Evolutionary conservation across 2,113 vertebrate genomes (phyloP).

Genomic region (Nibea albiflora): DNA sequence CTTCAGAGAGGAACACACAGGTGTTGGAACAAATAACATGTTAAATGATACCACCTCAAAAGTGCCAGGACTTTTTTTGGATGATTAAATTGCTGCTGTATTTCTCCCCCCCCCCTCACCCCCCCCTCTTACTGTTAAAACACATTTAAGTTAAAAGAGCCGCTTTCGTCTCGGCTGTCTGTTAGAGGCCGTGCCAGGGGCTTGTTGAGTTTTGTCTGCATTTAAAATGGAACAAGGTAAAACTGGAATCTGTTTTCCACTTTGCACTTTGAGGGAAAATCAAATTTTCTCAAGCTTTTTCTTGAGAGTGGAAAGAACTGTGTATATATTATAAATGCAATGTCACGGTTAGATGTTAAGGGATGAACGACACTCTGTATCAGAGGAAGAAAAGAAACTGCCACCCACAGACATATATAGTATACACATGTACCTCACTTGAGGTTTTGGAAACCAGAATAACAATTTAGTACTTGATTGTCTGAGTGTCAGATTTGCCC

Average conservation of each 20-base stretch:
- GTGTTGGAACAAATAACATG: conserved; percentile 77
- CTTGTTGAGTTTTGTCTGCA: conserved; percentile 68
- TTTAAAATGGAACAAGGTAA: conserved; percentile 40
- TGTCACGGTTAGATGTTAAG: conserved; percentile 21
- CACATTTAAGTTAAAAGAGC: conserved; percentile 71
- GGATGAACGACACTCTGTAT: conserved; percentile 33
- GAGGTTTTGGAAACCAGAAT: conserved; percentile 74
- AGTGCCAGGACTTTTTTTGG: conserved; percentile 65
- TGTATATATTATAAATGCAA: conserved; percentile 18
- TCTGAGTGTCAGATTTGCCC: conserved; percentile 78
- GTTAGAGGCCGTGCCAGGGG: conserved; percentile 67
- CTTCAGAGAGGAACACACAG: conserved; percentile 77
- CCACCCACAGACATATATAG: conserved; percentile 73
- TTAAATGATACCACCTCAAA: conserved; percentile 76
- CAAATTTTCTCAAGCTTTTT: conserved; percentile 31
- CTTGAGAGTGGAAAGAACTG: conserved; percentile 22
- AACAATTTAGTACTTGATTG: conserved; percentile 78
- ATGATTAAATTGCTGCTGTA: conserved; percentile 68
- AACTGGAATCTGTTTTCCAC: conserved; percentile 50
- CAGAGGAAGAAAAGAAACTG: conserved; percentile 27
- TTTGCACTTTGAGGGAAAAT: conserved; percentile 48
- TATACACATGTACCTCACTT: conserved; percentile 65
- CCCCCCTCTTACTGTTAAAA: conserved; percentile 50
- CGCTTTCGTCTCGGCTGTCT: conserved; percentile 54
- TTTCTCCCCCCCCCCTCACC: conserved; percentile 4